Base-by-base conservation (phyloP, 2,113 vertebrate genomes). In the Macrotis lagotis region DNA sequence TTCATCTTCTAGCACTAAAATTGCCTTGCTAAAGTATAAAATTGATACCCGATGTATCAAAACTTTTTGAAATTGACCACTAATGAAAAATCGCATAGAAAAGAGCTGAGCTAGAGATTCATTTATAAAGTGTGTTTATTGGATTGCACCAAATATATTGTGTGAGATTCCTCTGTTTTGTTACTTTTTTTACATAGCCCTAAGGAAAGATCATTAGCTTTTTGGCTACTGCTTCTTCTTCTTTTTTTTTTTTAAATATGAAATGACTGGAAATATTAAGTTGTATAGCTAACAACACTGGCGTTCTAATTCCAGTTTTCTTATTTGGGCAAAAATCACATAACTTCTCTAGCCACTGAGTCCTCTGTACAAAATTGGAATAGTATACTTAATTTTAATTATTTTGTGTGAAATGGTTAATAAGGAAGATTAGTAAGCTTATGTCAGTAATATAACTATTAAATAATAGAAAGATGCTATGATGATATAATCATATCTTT, bases 11-110 rank as follows among this genome's bases (percentile, higher is more conserved):
- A 95, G 74, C 49, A 94, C 94, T 96, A 96, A 96, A 96, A 96
- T 96, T 97, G 94, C 83, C 96, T 95, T 97, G 48, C 96, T 94
- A 51, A 95, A 91, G 94, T 97, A 94, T 24, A 95, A 52, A 91
- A 37, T 37, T 88, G 53, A 90, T 97, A 89, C 48, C 88, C 92
- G 52, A 95, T 49, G 6, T 66, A 93, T 93, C 88, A 93, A 92
- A 90, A 53, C 47, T 66, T 55, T 96, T 95, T 93, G 50, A 96
- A 48, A 52, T 50, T 95, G 88, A 94, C 92, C 93, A 88, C 92
- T 95, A 96, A 93, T 91, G 91, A 94, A 96, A 95, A 49, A 91
- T 3, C 0, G 48, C 12, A 91, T 48, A 51, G 88, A 11, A 66
- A 92, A 91, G 11, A 94, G 51, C n/a, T 95, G 50, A 91, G 74